These are phyloP conservation scores for Panopea generosa DNA, from an alignment of 2,888 invertebrate genomes.

Conservation along the genomic window DNA sequence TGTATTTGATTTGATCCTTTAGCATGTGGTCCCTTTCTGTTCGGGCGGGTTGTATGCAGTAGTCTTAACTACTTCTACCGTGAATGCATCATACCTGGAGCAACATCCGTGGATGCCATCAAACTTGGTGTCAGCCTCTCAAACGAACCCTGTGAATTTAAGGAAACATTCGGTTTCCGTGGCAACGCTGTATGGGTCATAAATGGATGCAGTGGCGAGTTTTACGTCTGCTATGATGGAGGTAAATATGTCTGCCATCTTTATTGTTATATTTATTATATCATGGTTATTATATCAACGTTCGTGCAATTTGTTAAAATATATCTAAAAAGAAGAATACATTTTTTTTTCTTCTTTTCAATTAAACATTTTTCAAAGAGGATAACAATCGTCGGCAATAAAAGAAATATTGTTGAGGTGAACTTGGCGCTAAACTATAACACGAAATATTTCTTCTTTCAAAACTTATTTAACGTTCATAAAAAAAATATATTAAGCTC, in stretches of 20 bases:
- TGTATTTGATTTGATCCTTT: too few species aligned
- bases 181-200: constrained; percentile 56
- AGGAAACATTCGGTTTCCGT: constrained; percentile 50
- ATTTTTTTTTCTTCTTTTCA: too few species aligned
- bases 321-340: too few species aligned
- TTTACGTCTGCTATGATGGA: constrained; percentile 54
- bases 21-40: constrained; percentile 43
- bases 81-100: constrained; percentile 53
- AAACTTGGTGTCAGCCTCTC: constrained; percentile 44
- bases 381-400: too few species aligned
- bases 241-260: constrained; percentile 40
- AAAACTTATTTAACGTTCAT: too few species aligned
- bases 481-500: too few species aligned
- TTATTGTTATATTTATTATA: neutral
- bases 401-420: too few species aligned
- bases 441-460: too few species aligned
- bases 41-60: constrained; percentile 30
- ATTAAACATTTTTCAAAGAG: too few species aligned
- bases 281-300: neutral
- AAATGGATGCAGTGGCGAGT: constrained; percentile 55
- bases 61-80: constrained; percentile 49
- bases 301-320: too few species aligned
- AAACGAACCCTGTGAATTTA: constrained; percentile 30
- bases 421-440: too few species aligned
- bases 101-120: constrained; percentile 29